These are phyloP conservation scores for Ferdinandea cuprea DNA, from an alignment of 2,888 invertebrate species.

Conservation along the genomic window DNA sequence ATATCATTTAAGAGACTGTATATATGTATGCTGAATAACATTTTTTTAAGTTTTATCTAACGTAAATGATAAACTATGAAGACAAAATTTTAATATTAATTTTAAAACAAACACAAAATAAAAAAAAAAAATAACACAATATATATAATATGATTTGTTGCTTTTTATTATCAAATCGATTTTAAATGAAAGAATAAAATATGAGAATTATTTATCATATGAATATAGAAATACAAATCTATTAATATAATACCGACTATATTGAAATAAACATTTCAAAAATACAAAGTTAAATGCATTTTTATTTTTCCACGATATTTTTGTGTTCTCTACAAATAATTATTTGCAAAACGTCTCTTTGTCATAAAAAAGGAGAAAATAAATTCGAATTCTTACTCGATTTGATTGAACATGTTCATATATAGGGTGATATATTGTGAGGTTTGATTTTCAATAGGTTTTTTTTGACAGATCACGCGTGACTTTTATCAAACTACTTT, in stretches of 20 bases:
- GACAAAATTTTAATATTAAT: constrained; percentile 56
- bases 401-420: too few species aligned
- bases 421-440: too few species aligned
- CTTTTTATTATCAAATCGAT: constrained; percentile 72
- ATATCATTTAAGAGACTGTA: constrained; percentile 74
- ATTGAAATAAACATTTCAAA: constrained; percentile 64
- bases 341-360: too few species aligned
- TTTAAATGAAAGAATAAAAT: constrained; percentile 47
- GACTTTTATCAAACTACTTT: too few species aligned
- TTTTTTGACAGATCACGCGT: too few species aligned
- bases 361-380: too few species aligned
- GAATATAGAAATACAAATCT: constrained; percentile 55
- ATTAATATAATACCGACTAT: constrained; percentile 61
- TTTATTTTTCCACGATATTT: neutral
- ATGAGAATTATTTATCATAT: constrained; percentile 63
- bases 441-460: too few species aligned
- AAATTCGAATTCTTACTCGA: too few species aligned
- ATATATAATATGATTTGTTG: constrained; percentile 69
- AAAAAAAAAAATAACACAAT: constrained; percentile 39
- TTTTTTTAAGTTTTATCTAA: constrained; percentile 64
- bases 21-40: constrained; percentile 70
- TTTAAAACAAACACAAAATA: constrained; percentile 44
- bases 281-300: constrained; percentile 1
- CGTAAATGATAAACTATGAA: constrained; percentile 59
- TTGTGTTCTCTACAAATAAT: neutral